Percentiles rank a stretch among this genome's conserved stretches.
These are phyloP conservation scores for Poliocrania exsul DNA, from an alignment of 2,797 vertebrate species.

Conservation along the genomic window DNA sequence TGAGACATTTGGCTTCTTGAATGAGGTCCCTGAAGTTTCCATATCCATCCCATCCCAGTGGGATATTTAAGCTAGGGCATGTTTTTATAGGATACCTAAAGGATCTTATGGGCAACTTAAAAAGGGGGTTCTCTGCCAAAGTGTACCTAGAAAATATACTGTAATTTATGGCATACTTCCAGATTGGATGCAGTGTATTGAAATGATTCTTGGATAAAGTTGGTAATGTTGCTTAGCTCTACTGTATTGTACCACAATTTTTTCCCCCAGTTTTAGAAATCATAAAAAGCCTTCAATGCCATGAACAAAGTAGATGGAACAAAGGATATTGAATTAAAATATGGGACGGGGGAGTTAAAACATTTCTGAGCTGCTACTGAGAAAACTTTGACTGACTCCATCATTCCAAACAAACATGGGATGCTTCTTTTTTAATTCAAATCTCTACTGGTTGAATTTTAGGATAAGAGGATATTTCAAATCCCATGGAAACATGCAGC, in stretches of 20 bases:
- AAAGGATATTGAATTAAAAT: not conserved
- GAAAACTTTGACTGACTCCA: not conserved
- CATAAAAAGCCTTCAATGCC: not conserved
- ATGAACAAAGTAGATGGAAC: not conserved
- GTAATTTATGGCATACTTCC: not conserved
- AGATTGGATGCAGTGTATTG: not conserved
- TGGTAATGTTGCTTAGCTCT: not conserved
- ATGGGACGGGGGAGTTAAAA: not conserved
- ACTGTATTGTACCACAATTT: fast-evolving
- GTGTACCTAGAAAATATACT: not conserved
- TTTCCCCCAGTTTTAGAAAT: not conserved
- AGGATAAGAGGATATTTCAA: constrained; percentile 91
- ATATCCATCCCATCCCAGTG: not conserved
- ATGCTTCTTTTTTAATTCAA: not conserved
- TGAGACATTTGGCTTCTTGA: not conserved
- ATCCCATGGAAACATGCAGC: constrained; percentile 98
- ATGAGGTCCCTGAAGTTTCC: not conserved
- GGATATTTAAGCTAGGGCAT: not conserved
- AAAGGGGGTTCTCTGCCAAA: not conserved
- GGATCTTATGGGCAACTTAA: not conserved
- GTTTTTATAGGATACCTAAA: not conserved
- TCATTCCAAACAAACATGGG: not conserved
- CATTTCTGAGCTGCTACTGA: not conserved
- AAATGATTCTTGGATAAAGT: not conserved
- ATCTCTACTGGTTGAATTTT: not conserved